A percentile compares a stretch with the other conserved stretches of the same genome.
Evolutionary conservation across 2,888 invertebrate species (phyloP).

Genomic region (Axea sp.): DNA sequence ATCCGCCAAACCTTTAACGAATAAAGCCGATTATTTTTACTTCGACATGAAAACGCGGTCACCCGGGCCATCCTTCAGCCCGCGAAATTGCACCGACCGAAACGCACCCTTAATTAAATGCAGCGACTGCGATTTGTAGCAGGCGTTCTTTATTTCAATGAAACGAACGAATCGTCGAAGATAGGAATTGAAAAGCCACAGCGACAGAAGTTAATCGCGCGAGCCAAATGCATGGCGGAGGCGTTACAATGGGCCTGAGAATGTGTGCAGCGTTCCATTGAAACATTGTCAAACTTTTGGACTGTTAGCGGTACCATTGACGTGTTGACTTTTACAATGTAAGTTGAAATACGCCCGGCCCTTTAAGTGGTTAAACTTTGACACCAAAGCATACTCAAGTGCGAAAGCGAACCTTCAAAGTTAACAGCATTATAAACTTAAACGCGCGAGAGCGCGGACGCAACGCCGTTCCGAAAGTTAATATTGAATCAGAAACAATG

Average conservation of each 20-base stretch:
- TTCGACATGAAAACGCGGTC: not conserved
- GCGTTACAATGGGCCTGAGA: conserved; percentile 14
- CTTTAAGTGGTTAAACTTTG: conserved; percentile 52
- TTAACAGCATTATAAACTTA: conserved; percentile 52
- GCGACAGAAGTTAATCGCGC: not conserved
- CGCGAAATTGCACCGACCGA: not conserved
- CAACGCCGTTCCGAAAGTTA: conserved; percentile 27
- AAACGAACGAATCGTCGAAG: not conserved
- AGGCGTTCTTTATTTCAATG: no score
- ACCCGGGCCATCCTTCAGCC: not conserved
- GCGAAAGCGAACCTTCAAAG: conserved; percentile 54
- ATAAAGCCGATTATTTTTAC: conserved; percentile 37
- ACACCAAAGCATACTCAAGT: conserved; percentile 47
- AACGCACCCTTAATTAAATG: not conserved
- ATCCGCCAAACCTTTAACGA: no score
- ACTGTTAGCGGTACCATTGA: conserved; percentile 39
- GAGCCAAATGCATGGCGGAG: not conserved
- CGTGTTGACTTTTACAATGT: conserved; percentile 50
- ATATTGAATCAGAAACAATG: conserved; percentile 41
- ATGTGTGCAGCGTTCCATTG: conserved; percentile 37
- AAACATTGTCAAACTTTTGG: conserved; percentile 50
- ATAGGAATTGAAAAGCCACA: not conserved
- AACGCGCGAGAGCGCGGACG: conserved; percentile 6
- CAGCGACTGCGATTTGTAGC: not conserved
- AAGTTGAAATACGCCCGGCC: conserved; percentile 37